Evolutionary conservation across 1,140 invertebrate species (phyloP).

Genomic region (Bombyx mandarina): DNA sequence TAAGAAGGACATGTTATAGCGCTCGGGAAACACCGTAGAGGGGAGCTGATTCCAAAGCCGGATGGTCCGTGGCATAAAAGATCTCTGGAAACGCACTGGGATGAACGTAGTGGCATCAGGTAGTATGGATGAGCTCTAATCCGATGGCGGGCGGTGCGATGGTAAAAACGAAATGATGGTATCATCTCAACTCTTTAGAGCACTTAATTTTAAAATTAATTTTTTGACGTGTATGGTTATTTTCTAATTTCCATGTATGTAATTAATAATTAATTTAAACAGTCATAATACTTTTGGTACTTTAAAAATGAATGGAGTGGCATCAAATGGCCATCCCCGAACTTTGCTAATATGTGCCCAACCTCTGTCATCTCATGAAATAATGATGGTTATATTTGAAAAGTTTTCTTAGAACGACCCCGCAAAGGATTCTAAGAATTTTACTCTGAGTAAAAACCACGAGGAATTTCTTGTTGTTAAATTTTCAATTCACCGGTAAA

Average conservation of each 20-base stretch:
- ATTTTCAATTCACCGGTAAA: conserved; percentile 4
- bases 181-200: too few relatives aligned
- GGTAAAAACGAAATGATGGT: too few relatives aligned
- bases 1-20: too few relatives aligned
- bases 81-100: too few relatives aligned
- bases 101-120: too few relatives aligned
- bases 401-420: conserved; percentile 49
- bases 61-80: too few relatives aligned
- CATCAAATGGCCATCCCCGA: conserved; percentile 41
- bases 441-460: conserved; percentile 40
- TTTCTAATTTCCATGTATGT: background rate
- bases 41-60: too few relatives aligned
- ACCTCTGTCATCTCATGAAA: conserved; percentile 66
- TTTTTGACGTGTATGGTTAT: too few relatives aligned
- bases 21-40: too few relatives aligned
- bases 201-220: too few relatives aligned
- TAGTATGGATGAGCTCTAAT: too few relatives aligned
- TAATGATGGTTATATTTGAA: conserved; percentile 67
- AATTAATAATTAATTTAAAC: conserved; percentile 2
- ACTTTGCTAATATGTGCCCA: conserved; percentile 67
- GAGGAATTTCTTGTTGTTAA: conserved; percentile 18
- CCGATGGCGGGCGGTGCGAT: too few relatives aligned
- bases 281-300: conserved; percentile 2
- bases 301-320: conserved; percentile 48
- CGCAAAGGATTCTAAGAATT: conserved; percentile 54